Evolutionary conservation across 2,888 invertebrate genomes (phyloP), one percentile per base, ranked within the genome.

Genomic region (Atrina japonica): DNA sequence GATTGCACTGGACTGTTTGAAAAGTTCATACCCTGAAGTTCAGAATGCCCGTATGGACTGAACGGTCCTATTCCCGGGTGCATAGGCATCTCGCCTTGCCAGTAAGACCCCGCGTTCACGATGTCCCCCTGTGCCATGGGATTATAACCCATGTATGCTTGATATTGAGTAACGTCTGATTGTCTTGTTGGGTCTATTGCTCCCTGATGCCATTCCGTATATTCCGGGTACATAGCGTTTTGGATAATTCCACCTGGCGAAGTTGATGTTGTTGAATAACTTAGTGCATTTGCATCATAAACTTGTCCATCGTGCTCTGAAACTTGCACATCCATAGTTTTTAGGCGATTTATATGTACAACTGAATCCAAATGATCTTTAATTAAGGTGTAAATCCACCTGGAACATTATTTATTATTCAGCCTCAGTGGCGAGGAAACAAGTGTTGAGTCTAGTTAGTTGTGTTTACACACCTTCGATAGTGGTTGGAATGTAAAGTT

Each of bases 121-220:
- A 73, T 29, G 16, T 79, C 78, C 21, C 59, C 58, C 18, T 70
- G 75, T 5, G 71, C 70, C 5, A 78, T 53, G 0, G 79, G 56
- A 53, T 75, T 58, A 53, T 79, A 76, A 5, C 76, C 73, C 63
- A 79, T 69, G 14, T 73, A 81, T 11, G 75, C 61, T 9, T 73
- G 74, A 40, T 81, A 76, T 18, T 76, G 77, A 1, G 66, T 47
- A 29, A 73, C 73, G 14, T 71, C 56, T 21, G 52, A 9, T 25
- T 52, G 40, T 27, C 55, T 27, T 1, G 40, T 41, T 0, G 50
- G 58, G 21, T 64, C 67, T 7, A 64, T 9, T 16, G 43, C 23
- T 1, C 23, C 25, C 2, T 47, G 58, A 23, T 72, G 71, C 50
- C 71, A 66, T 23, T 64, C 66, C 25, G 55, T 16, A 49, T 72